phyloP scores from a whole-genome alignment of 2,888 invertebrate species.

The Blera fallax region DNA sequence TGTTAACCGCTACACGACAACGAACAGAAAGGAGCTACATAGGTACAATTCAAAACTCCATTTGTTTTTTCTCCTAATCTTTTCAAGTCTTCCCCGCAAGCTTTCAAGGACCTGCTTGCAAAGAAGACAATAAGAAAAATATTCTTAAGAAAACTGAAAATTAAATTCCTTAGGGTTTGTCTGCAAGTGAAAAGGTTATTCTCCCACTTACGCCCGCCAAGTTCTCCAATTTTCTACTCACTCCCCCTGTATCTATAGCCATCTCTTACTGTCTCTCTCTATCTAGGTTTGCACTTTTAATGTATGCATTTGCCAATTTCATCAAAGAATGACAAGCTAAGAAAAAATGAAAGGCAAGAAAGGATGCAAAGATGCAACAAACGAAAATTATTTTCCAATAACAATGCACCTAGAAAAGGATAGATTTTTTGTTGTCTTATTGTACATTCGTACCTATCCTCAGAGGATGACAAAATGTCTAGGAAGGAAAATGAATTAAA shows the following conservation, averaged over 20 bases:
- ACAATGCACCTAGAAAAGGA: slow-evolving; percentile 20
- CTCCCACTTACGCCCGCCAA: neutral
- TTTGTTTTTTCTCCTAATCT: neutral
- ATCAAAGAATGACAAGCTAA: slow-evolving; percentile 29
- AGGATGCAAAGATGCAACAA: slow-evolving; percentile 34
- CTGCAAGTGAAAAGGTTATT: slow-evolving; percentile 21
- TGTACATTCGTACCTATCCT: neutral
- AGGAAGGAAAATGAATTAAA: slow-evolving; percentile 25
- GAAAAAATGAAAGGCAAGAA: neutral
- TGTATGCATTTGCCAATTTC: slow-evolving; percentile 59
- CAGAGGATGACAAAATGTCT: slow-evolving; percentile 30
- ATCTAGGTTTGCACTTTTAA: slow-evolving; percentile 42
- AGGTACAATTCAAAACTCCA: neutral
- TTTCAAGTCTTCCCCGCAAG: neutral
- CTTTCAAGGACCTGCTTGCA: slow-evolving; percentile 30
- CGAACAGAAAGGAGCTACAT: too few relatives aligned
- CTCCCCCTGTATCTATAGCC: neutral
- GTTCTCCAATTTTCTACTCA: slow-evolving; percentile 19
- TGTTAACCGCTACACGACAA: too few relatives aligned
- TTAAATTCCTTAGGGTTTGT: slow-evolving; percentile 33
- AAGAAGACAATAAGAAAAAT: neutral
- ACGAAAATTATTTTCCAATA: slow-evolving; percentile 51
- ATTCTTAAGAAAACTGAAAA: slow-evolving; percentile 20
- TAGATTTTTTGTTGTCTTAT: neutral
- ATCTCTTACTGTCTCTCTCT: neutral